Evolutionary conservation across 2,888 invertebrate species (phyloP).

Genomic region (Corbicula japonica): DNA sequence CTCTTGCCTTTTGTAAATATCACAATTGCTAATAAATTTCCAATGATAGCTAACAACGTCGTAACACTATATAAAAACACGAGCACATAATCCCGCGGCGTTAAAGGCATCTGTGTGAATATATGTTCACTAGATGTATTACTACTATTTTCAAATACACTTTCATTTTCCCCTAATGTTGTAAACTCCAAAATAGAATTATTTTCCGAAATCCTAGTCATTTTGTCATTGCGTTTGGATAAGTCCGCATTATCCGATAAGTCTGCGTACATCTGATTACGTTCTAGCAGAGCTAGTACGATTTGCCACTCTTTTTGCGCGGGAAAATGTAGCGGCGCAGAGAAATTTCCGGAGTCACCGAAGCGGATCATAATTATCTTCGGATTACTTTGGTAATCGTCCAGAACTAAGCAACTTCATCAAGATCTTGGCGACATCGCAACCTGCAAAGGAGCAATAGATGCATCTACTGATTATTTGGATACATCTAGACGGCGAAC

Average conservation of each 20-base stretch:
- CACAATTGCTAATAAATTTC: conserved; percentile 87
- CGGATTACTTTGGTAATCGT: conserved; percentile 28
- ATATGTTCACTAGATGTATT: conserved; percentile 32
- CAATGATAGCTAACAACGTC: conserved; percentile 86
- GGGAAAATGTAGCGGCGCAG: conserved; percentile 24
- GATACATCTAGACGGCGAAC: not conserved
- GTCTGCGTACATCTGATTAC: conserved; percentile 42
- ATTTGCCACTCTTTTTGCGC: conserved; percentile 44
- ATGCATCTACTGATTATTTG: not conserved
- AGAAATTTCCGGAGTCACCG: conserved; percentile 36
- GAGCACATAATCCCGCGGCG: conserved; percentile 60
- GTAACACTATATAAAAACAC: conserved; percentile 87
- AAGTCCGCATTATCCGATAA: conserved; percentile 54
- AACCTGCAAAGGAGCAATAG: conserved; percentile 19
- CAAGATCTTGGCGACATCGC: not conserved
- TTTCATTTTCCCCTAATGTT: conserved; percentile 17
- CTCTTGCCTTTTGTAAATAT: conserved; percentile 86
- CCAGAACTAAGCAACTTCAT: conserved; percentile 9
- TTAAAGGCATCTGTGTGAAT: conserved; percentile 24
- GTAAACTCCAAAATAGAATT: conserved; percentile 34
- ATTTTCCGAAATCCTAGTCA: conserved; percentile 40
- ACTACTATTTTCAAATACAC: not conserved
- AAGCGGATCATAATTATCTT: conserved; percentile 28
- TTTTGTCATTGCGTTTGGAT: conserved; percentile 42
- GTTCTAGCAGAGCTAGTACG: conserved; percentile 50